These are phyloP conservation scores for Papilio elwesi DNA, from an alignment of 2,888 invertebrate species.

Conservation along the genomic window DNA sequence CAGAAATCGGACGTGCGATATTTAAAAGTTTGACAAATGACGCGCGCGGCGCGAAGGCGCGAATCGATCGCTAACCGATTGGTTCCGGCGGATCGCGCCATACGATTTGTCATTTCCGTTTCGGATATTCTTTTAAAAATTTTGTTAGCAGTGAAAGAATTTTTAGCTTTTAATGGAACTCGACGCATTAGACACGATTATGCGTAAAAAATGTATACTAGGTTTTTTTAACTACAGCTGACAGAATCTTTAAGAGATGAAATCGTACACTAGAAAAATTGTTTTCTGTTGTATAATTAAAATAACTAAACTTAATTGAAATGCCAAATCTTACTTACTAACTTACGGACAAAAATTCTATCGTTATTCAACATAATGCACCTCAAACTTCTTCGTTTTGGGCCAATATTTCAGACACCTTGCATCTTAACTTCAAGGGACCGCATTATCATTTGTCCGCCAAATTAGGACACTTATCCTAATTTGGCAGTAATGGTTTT, in stretches of 20 bases:
- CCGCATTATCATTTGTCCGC: no score
- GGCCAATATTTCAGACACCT: no score
- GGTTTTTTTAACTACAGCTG: not conserved
- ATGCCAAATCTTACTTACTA: no score
- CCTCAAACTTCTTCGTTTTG: no score
- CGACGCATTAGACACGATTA: slow-evolving; percentile 3
- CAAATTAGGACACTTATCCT: no score
- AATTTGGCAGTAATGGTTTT: no score
- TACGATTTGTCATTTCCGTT: slow-evolving; percentile 71
- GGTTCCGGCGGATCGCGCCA: slow-evolving; percentile 69
- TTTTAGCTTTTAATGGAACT: slow-evolving; percentile 15
- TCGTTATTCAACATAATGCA: no score
- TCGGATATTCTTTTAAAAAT: slow-evolving; percentile 42
- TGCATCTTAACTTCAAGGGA: no score
- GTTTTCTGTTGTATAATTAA: no score
- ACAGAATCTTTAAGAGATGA: not conserved
- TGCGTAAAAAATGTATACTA: not conserved
- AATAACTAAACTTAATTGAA: no score
- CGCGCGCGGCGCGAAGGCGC: slow-evolving; percentile 60
- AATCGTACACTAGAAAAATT: no score
- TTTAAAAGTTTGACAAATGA: slow-evolving; percentile 78
- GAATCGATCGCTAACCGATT: slow-evolving; percentile 75
- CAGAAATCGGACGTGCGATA: slow-evolving; percentile 44
- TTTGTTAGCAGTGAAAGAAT: not conserved
- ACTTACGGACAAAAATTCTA: no score